Evolutionary conservation across 2,797 vertebrate genomes (phyloP), one percentile per base, ranked within the genome.

Genomic region (Enteromius viviparus): DNA sequence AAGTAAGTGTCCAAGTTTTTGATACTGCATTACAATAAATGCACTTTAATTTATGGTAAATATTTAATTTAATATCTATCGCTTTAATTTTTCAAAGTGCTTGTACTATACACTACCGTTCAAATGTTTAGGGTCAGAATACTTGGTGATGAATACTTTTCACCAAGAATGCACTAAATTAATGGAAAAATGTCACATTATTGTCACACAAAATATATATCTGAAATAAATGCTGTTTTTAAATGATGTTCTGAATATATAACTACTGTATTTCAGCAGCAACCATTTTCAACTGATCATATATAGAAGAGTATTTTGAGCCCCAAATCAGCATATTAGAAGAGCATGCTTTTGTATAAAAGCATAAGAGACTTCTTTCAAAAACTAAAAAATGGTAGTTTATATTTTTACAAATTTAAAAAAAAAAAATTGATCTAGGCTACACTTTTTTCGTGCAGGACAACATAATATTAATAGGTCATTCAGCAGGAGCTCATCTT

Each of bases 401-500:
- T 37, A 51, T 32, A n/a, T n/a, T n/a, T n/a, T n/a, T n/a, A n/a
- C n/a, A n/a, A n/a, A n/a, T n/a, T n/a, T n/a, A n/a, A n/a, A n/a
- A n/a, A n/a, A n/a, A n/a, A n/a, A n/a, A n/a, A n/a, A n/a, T n/a
- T n/a, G n/a, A 29, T 19, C 6, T 32, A 9, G 42, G 34, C 40
- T 49, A 51, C 26, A 10, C 14, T 66, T 76, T 62, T 45, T 86
- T 42, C 82, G 81, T 60, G 7, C 51, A 95, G 95, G 89, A 92
- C 80, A 94, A 92, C 29, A 90, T 95, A 12, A 87, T 95, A 78
- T 88, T 95, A 76, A 89, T 95, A 4, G 94, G 94, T 14, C 95
- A 95, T 83, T 95, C 94, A 17, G 94, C 94, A 1, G 95, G 95
- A 21, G 94, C 93, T 76, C 94, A 95, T 85, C 86, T 96, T 86